Conservation (phyloP, 2,113 vertebrate genomes). For the Tachycineta bicolor region DNA sequence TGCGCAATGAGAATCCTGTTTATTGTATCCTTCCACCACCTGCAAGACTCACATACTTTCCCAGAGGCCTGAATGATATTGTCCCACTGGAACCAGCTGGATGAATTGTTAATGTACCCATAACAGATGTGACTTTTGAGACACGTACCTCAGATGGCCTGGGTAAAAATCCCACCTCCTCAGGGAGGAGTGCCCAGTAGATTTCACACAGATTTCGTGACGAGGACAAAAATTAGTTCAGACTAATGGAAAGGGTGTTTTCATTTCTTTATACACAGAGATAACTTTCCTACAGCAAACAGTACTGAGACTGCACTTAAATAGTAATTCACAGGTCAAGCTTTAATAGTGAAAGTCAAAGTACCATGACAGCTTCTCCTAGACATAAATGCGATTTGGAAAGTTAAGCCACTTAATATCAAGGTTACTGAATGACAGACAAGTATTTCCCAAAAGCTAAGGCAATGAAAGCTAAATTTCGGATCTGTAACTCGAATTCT, state of each 20-base stretch:
- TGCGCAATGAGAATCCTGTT: not conserved
- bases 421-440: not conserved
- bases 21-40: not conserved
- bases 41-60: not conserved
- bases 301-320: not conserved
- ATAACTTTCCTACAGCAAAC: not conserved
- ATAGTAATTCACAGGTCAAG: not conserved
- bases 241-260: not conserved
- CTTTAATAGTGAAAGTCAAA: not conserved
- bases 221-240: not conserved
- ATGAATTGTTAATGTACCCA: not conserved
- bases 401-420: not conserved
- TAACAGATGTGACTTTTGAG: not conserved
- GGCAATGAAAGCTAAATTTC: not conserved
- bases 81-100: not conserved
- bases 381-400: not conserved
- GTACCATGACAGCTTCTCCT: not conserved
- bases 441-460: not conserved
- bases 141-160: not conserved
- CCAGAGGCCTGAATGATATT: not conserved
- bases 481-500: not conserved
- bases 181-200: not conserved
- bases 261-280: not conserved
- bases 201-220: not conserved
- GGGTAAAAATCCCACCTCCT: not conserved